Evolutionary conservation across 2,113 vertebrate genomes (phyloP).

Genomic region (Stomatorhinus ivindoensis): DNA sequence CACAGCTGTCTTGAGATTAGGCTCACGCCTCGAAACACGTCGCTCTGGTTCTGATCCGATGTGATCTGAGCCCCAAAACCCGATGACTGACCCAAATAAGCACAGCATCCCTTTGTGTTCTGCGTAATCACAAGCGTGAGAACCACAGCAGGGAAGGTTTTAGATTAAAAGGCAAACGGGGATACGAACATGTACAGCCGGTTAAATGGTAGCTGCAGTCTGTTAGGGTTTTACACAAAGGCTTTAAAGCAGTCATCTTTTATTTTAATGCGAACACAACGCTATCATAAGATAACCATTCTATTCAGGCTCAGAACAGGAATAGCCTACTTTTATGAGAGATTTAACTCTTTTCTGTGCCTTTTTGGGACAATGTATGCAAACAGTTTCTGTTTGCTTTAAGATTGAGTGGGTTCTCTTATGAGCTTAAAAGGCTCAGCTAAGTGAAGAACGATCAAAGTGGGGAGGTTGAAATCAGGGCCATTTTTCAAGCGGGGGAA

Average conservation of each 20-base stretch:
- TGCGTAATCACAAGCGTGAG: background rate
- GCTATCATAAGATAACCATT: background rate
- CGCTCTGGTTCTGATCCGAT: background rate
- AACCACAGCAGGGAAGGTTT: background rate
- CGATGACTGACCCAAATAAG: background rate
- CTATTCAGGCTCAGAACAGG: background rate
- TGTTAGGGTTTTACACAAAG: background rate
- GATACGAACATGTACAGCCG: background rate
- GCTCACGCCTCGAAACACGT: background rate
- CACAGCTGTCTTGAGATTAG: background rate
- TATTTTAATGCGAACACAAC: background rate
- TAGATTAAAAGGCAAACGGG: background rate
- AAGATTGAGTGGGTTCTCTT: background rate
- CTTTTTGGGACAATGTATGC: background rate
- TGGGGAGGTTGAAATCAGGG: background rate
- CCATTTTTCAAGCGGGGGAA: background rate
- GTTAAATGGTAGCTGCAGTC: background rate
- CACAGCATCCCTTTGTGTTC: background rate
- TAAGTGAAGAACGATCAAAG: background rate
- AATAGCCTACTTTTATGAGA: background rate
- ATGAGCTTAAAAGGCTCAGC: background rate
- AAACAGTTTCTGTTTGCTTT: conserved; percentile 1
- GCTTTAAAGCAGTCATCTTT: conserved; percentile 1
- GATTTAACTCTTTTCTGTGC: background rate
- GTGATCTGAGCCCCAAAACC: background rate